Conservation (phyloP, 2,888 invertebrate species). For the Mythimna vitellina region DNA sequence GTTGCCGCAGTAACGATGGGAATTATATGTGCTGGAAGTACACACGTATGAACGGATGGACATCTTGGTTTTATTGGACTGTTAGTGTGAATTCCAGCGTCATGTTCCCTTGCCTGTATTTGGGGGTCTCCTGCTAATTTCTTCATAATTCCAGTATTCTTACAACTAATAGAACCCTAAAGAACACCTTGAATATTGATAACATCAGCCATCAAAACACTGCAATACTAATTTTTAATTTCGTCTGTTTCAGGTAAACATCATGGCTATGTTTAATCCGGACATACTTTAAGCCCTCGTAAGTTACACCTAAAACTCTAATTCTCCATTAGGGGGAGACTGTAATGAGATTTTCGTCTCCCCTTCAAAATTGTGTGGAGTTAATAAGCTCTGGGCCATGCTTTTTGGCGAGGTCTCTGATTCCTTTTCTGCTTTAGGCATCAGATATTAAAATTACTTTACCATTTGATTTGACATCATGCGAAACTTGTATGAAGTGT, state of each 20-base stretch:
- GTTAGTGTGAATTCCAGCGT: conserved; percentile 26
- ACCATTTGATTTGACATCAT: neutral
- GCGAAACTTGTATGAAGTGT: neutral
- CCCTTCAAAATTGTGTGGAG: conserved; percentile 41
- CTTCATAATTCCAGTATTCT: neutral
- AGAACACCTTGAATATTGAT: neutral
- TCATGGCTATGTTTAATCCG: conserved; percentile 18
- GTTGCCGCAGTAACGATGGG: conserved; percentile 61
- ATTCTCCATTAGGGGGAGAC: conserved; percentile 40
- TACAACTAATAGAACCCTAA: neutral
- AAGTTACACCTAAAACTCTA: conserved; percentile 37
- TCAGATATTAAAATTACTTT: neutral
- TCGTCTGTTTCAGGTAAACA: conserved; percentile 52
- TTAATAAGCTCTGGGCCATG: conserved; percentile 44
- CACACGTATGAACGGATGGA: conserved; percentile 39
- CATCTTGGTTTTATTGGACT: conserved; percentile 40
- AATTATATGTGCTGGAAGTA: conserved; percentile 57
- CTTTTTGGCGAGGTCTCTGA: conserved; percentile 30
- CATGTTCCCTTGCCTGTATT: neutral
- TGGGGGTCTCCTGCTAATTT: neutral
- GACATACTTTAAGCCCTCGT: conserved; percentile 26
- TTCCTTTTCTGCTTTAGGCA: conserved; percentile 16
- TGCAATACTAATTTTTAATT: conserved; percentile 18
- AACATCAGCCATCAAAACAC: neutral
- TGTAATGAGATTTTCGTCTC: conserved; percentile 42